A percentile compares a stretch with the other conserved stretches of the same genome.
These are phyloP conservation scores for Pseudomugil tenellus DNA, from an alignment of 2,797 vertebrate species.

Conservation along the genomic window DNA sequence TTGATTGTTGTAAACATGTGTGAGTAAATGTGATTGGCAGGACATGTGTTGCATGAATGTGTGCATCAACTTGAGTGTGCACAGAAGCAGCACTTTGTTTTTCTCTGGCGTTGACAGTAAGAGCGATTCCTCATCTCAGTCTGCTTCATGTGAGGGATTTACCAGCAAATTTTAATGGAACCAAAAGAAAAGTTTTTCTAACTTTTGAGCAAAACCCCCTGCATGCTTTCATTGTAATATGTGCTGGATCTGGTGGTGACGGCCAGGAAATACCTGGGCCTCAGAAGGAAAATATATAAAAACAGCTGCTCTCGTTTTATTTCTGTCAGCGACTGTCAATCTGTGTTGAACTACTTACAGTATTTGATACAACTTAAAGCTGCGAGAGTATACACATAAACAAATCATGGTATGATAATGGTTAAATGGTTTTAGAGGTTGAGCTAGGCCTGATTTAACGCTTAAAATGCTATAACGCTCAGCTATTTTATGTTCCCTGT, in stretches of 20 bases:
- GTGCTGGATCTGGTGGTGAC: neutral
- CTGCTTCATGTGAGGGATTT: neutral
- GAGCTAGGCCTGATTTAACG: too few relatives aligned
- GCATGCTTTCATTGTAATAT: neutral
- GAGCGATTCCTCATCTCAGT: neutral
- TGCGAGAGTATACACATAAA: neutral
- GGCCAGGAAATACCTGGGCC: neutral
- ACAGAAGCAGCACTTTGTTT: neutral
- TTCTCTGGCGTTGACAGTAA: neutral
- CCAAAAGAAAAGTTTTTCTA: neutral
- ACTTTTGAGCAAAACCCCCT: neutral
- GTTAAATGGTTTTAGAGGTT: too few relatives aligned
- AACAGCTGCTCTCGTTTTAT: neutral
- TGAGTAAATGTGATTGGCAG: neutral
- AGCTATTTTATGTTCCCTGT: too few relatives aligned
- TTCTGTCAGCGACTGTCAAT: neutral
- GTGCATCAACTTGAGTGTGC: neutral
- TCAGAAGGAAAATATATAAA: neutral
- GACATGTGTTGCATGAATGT: neutral
- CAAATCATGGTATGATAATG: too few relatives aligned
- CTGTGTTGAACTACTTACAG: neutral
- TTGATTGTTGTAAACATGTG: neutral
- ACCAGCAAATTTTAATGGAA: neutral
- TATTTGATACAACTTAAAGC: neutral
- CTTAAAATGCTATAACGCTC: too few relatives aligned